These are phyloP conservation scores for Ferdinandea cuprea DNA, from an alignment of 2,888 invertebrate species.

Conservation along the genomic window DNA sequence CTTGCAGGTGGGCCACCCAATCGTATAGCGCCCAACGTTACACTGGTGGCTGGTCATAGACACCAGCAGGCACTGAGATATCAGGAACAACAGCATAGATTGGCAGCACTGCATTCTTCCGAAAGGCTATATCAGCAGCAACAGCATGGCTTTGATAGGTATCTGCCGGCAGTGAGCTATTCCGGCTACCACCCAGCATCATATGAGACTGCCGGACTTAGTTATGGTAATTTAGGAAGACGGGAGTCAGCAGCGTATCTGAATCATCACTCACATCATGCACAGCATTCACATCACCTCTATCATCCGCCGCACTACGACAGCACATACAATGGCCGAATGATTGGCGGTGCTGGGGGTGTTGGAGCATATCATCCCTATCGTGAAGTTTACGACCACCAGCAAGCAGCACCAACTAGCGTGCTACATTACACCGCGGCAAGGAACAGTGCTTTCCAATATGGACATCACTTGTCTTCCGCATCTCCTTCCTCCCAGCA, in stretches of 20 bases:
- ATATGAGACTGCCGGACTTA: slow-evolving; percentile 39
- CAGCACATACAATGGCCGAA: slow-evolving; percentile 72
- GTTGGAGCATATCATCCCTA: slow-evolving; percentile 69
- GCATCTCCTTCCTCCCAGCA: slow-evolving; percentile 44
- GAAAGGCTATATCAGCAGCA: slow-evolving; percentile 63
- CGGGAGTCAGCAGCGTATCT: slow-evolving; percentile 51
- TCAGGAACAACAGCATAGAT: slow-evolving; percentile 64
- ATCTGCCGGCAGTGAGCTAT: slow-evolving; percentile 49
- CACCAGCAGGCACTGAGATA: slow-evolving; percentile 61
- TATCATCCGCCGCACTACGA: slow-evolving; percentile 69
- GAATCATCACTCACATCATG: slow-evolving; percentile 48
- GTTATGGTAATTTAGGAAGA: slow-evolving; percentile 57
- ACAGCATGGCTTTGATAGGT: slow-evolving; percentile 65
- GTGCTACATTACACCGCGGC: slow-evolving; percentile 80
- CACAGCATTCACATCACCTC: slow-evolving; percentile 61
- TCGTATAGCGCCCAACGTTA: slow-evolving; percentile 64
- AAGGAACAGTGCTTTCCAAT: slow-evolving; percentile 66
- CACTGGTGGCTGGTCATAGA: slow-evolving; percentile 53
- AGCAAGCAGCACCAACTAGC: slow-evolving; percentile 79
- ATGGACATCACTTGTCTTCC: slow-evolving; percentile 46
- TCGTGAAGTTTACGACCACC: slow-evolving; percentile 69
- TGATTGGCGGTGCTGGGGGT: slow-evolving; percentile 69
- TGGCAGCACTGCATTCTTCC: slow-evolving; percentile 61
- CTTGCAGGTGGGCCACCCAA: slow-evolving; percentile 67
- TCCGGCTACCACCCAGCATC: slow-evolving; percentile 42